Conservation (phyloP, 2,888 invertebrate genomes). For the Unio pictorum region DNA sequence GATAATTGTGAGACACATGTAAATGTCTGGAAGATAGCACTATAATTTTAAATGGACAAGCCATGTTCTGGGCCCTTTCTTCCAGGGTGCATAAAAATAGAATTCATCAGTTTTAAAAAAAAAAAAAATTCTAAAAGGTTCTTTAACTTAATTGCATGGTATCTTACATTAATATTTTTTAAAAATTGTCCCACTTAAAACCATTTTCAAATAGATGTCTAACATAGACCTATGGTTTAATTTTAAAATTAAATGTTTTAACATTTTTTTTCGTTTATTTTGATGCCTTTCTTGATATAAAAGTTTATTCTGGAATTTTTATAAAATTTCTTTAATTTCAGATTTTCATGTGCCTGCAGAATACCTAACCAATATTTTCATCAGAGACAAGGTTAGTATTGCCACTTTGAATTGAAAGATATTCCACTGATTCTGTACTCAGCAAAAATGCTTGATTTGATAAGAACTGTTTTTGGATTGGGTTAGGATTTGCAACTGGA, state of each 20-base stretch:
- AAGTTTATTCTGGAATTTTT: not conserved
- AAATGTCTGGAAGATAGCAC: not conserved
- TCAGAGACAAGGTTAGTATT: constrained; percentile 77
- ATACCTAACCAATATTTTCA: constrained; percentile 97
- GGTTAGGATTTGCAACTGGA: too few relatives aligned
- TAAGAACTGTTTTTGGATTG: too few relatives aligned
- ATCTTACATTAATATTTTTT: too few relatives aligned
- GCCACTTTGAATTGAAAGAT: not conserved
- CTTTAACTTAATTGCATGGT: too few relatives aligned
- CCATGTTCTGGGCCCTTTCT: not conserved
- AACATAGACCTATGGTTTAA: too few relatives aligned
- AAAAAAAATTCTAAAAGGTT: not conserved
- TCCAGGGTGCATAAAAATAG: not conserved
- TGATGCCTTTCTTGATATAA: not conserved
- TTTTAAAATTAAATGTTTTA: too few relatives aligned
- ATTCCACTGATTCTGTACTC: too few relatives aligned
- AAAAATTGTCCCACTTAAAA: too few relatives aligned
- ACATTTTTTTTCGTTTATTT: too few relatives aligned
- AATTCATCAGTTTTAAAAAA: not conserved
- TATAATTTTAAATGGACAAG: not conserved
- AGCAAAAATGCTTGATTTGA: too few relatives aligned
- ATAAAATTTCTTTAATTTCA: constrained; percentile 39
- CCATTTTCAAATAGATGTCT: too few relatives aligned
- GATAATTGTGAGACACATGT: too few relatives aligned
- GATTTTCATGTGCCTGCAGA: constrained; percentile 98